phyloP scores from a whole-genome alignment of 2,888 invertebrate genomes.

The Lasioglossum morio region DNA sequence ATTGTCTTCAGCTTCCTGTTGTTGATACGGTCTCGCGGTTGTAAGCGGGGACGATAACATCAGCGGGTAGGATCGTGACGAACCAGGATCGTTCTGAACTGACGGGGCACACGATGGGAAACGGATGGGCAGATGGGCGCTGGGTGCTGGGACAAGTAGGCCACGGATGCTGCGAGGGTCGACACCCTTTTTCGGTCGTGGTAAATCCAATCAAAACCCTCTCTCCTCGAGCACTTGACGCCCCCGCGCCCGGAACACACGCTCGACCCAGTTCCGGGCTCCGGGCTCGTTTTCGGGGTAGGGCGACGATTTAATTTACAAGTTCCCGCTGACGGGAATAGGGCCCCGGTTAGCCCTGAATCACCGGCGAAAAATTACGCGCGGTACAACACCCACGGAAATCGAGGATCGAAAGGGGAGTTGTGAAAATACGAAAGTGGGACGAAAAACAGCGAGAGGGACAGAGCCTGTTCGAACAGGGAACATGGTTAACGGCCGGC shows the following conservation, averaged over 20 bases:
- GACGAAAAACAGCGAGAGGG: neutral
- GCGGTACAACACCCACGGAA: neutral
- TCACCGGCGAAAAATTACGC: conserved; percentile 14
- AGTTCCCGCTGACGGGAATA: conserved; percentile 27
- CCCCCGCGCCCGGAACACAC: conserved; percentile 16
- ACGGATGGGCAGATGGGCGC: conserved; percentile 21
- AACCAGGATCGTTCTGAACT: conserved; percentile 27
- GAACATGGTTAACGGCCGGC: conserved; percentile 32
- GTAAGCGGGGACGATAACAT: conserved; percentile 23
- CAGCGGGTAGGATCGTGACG: neutral
- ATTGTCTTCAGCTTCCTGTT: neutral
- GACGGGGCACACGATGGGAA: conserved; percentile 22
- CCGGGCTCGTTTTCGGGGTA: conserved; percentile 14
- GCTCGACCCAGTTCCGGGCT: conserved; percentile 43
- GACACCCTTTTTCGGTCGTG: conserved; percentile 44
- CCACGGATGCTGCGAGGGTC: conserved; percentile 41
- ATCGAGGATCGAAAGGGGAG: neutral
- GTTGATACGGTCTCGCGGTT: conserved; percentile 14
- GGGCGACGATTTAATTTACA: conserved; percentile 58
- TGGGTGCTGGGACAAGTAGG: conserved; percentile 31
- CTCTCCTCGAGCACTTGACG: conserved; percentile 35
- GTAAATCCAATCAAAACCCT: conserved; percentile 53
- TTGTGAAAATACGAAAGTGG: neutral
- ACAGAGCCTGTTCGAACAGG: neutral
- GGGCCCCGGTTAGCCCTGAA: conserved; percentile 23